Conservation (phyloP, 2,888 invertebrate species). For the Cosmopolites sordidus region DNA sequence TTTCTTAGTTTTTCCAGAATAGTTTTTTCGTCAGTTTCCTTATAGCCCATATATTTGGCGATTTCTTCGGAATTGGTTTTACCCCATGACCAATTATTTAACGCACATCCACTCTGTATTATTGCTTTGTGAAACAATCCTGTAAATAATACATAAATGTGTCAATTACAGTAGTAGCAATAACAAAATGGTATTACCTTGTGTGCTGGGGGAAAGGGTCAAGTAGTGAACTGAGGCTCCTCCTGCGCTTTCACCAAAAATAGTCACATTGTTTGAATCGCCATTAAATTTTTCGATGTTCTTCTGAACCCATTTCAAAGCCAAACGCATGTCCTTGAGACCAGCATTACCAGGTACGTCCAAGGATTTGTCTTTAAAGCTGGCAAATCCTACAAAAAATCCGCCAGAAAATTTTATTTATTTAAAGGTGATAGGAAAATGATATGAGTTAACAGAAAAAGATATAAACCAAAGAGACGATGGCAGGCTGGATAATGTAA, state of each 20-base stretch:
- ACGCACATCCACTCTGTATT: constrained; percentile 38
- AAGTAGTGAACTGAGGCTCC: constrained; percentile 51
- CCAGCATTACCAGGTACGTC: constrained; percentile 54
- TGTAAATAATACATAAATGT: constrained; percentile 18
- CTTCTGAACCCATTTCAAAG: constrained; percentile 52
- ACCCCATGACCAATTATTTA: constrained; percentile 39
- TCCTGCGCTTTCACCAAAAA: constrained; percentile 56
- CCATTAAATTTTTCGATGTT: constrained; percentile 53
- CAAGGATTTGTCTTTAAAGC: constrained; percentile 49
- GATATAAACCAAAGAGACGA: no score
- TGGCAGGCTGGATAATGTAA: no score
- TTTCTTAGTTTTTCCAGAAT: constrained; percentile 35
- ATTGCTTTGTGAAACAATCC: constrained; percentile 42
- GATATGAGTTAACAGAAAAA: no score
- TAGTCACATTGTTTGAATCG: constrained; percentile 52
- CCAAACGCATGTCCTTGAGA: constrained; percentile 52
- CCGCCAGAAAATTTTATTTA: no score
- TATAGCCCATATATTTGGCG: constrained; percentile 35
- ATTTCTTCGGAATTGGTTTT: constrained; percentile 31
- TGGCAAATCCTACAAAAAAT: constrained; percentile 52
- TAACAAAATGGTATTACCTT: constrained; percentile 31
- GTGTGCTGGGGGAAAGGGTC: constrained; percentile 49
- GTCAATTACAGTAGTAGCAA: no score
- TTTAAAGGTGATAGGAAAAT: no score
- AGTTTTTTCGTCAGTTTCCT: constrained; percentile 37